Evolutionary conservation across 2,113 vertebrate species (phyloP).

Genomic region (Pelmatolapia mariae): DNA sequence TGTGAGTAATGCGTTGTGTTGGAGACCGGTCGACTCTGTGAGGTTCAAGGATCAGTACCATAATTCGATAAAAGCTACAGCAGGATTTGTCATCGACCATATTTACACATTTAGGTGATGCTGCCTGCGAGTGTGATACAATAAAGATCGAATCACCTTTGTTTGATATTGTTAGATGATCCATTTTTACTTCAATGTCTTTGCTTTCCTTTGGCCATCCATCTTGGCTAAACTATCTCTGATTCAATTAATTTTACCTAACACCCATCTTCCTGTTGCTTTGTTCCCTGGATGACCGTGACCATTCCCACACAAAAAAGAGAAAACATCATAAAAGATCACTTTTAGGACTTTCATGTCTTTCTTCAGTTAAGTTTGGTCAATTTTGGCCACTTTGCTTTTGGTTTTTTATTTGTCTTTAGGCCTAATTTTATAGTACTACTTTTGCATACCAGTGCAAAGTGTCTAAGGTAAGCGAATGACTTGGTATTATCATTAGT

Average conservation of each 20-base stretch:
- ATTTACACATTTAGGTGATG: conserved; percentile 36
- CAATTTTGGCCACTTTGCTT: background rate
- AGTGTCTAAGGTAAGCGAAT: background rate
- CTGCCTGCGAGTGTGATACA: conserved; percentile 1
- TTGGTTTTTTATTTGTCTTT: background rate
- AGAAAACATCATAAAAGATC: background rate
- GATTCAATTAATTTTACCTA: conserved; percentile 24
- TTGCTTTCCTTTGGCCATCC: background rate
- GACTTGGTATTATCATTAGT: background rate
- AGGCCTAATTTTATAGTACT: background rate
- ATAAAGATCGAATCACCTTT: conserved; percentile 39
- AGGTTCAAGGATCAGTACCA: background rate
- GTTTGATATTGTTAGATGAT: conserved; percentile 18
- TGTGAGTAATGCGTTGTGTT: conserved; percentile 20
- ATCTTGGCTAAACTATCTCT: conserved; percentile 8
- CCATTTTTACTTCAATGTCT: conserved; percentile 17
- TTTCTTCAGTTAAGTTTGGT: background rate
- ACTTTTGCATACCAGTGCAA: background rate
- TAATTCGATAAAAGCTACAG: conserved; percentile 47
- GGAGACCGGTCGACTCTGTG: background rate
- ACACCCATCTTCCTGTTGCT: background rate
- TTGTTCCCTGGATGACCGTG: background rate
- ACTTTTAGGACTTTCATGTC: background rate
- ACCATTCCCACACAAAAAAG: background rate
- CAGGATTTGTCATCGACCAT: conserved; percentile 32